Evolutionary conservation across 2,113 vertebrate genomes (phyloP), one percentile per base, ranked within the genome.

Genomic region (Nothoprocta pentlandii): DNA sequence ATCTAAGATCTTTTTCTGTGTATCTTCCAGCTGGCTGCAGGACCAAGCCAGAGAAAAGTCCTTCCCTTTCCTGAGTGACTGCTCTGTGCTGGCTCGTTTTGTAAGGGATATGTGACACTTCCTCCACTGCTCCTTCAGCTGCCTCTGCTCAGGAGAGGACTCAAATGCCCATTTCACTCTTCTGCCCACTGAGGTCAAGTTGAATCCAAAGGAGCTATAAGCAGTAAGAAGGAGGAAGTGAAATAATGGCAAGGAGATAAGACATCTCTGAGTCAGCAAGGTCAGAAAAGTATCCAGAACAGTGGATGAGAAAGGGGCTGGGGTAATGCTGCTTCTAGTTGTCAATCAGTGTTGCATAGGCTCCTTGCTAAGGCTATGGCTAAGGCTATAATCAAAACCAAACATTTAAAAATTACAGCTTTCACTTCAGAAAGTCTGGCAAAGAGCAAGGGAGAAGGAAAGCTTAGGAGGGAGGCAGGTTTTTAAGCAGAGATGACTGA

Each of bases 171-270:
- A 61, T 79, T 96, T 89, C 42, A 81, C 47, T 79, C 62, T 81
- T 89, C 39, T 89, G 28, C 44, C 51, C 69, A 62, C 86, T 70
- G 53, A 85, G 34, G 62, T 25, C 36, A 32, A 58, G 53, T 69
- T 6, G 5, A 89, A 91, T 74, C 75, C 85, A 79, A 82, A 63
- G 74, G 89, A 95, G 73, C 81, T 89, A n/a, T 34, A 87, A 95
- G 80, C 61, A 68, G 63, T 67, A 61, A 86, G 46, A 86, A 84
- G 80, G 32, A 82, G 44, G 78, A 93, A 92, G 74, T 80, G 83
- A 69, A 89, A 96, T 89, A 92, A 91, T 80, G 91, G 67, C 36
- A 76, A 42, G 17, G 67, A 94, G 87, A 96, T 95, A 95, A 93
- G 84, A 26, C 49, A 91, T 95, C 89, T 95, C 46, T 58, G 70